phyloP scores from a whole-genome alignment of 2,888 invertebrate genomes.

The Eupithecia tripunctaria region DNA sequence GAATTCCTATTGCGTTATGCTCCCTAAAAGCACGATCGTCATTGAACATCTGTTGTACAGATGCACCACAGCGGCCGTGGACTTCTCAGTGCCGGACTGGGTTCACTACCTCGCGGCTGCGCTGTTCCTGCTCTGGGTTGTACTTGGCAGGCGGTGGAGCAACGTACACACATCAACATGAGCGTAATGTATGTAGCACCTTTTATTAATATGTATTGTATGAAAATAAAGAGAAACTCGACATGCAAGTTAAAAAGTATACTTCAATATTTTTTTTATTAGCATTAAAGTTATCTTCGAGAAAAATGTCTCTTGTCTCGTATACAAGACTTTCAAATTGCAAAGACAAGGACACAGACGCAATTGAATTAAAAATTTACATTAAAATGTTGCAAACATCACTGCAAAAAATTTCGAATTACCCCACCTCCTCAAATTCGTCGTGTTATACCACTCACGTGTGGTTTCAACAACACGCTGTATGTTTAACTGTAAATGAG shows the following conservation, averaged over 20 bases:
- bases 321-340: neutral
- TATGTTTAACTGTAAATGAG: slow-evolving; percentile 24
- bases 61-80: slow-evolving; percentile 80
- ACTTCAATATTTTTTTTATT: neutral
- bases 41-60: slow-evolving; percentile 60
- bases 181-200: slow-evolving; percentile 57
- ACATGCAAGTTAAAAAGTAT: neutral
- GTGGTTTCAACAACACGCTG: slow-evolving; percentile 34
- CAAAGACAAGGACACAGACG: neutral
- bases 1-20: neutral
- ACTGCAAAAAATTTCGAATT: neutral
- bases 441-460: slow-evolving; percentile 16
- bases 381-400: neutral
- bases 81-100: slow-evolving; percentile 78
- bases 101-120: slow-evolving; percentile 75
- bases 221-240: neutral
- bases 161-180: slow-evolving; percentile 64
- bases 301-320: neutral
- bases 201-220: too few relatives aligned
- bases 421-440: slow-evolving; percentile 27
- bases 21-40: slow-evolving; percentile 30
- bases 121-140: slow-evolving; percentile 74
- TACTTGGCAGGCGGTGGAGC: slow-evolving; percentile 70
- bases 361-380: neutral
- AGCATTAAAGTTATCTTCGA: neutral